Evolutionary conservation across 1,140 invertebrate species (phyloP).

Genomic region (Thalassaphorura encarpata): DNA sequence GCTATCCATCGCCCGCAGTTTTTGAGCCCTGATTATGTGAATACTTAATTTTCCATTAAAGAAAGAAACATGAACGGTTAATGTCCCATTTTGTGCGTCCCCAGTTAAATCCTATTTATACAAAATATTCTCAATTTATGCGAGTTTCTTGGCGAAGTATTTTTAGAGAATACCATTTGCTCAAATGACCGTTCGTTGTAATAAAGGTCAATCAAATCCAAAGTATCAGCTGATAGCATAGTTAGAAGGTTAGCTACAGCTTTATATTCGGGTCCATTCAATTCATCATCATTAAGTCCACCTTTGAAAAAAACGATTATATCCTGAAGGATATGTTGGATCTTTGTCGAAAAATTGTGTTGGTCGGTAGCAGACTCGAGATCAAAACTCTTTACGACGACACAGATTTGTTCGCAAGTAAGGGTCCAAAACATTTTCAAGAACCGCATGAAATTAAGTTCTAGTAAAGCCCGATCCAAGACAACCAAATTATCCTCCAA

Average conservation of each 20-base stretch:
- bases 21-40: slow-evolving; percentile 11
- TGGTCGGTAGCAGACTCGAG: background rate
- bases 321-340: slow-evolving; percentile 6
- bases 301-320: slow-evolving; percentile 20
- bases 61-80: slow-evolving; percentile 12
- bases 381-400: background rate
- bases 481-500: slow-evolving; percentile 23
- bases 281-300: slow-evolving; percentile 17
- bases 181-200: slow-evolving; percentile 4
- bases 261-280: slow-evolving; percentile 12
- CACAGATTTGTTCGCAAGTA: slow-evolving; percentile 6
- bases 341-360: slow-evolving; percentile 4
- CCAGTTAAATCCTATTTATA: background rate
- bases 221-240: slow-evolving; percentile 8
- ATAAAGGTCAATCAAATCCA: slow-evolving; percentile 16
- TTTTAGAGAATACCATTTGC: no score
- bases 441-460: slow-evolving; percentile 17
- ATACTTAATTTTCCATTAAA: slow-evolving; percentile 17
- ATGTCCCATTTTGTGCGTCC: slow-evolving; percentile 2
- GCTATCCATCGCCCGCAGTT: slow-evolving; percentile 11
- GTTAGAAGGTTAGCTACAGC: background rate
- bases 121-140: background rate
- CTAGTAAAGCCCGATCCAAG: slow-evolving; percentile 10
- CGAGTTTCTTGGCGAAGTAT: no score
- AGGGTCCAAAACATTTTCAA: slow-evolving; percentile 24